Evolutionary conservation across 1,140 invertebrate species (phyloP), one percentile per base, ranked within the genome.

Genomic region (Diorhabda carinulata): DNA sequence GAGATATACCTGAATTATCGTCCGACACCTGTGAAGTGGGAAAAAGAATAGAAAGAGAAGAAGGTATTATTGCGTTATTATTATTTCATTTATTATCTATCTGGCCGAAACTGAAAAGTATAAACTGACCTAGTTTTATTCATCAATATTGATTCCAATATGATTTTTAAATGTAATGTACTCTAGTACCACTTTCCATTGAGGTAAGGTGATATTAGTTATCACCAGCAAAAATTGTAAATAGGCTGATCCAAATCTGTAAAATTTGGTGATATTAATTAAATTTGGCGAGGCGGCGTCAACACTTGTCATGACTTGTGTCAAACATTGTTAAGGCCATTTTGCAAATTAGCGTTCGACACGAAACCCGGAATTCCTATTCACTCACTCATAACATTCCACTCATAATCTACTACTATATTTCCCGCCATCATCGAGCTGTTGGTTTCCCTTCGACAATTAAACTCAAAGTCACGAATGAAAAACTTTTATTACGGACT

Each of bases 301-400:
- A 58, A 70, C 71, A 72, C 69, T 73, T 73, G 69, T 70, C 71
- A 73, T 70, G 71, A 69, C 57, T 66, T 61, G 56, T 73, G 69
- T 70, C 71, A 73, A 73, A 73, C 69, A 65, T 43, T 65, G 64
- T 57, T 57, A 56, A 57, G 64, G 47, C 56, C 52, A 45, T 65
- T 65, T 65, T 57, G 10, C 64, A 57, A 65, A 65, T 57, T 65
- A 65, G 64, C 52, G 56, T 57, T 65, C 8, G 64, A 57, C 64
- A 57, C 64, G 47, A 42, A 56, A 41, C 56, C 8, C 25, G 52
- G 52, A 65, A 65, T 65, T 57, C 64, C 64, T 65, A 65, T 65
- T 65, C 64, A 56, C 40, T 65, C 41, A 43, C 7, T 62, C 43
- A 62, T 62, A 43, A 62, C 61, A 62, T 62, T 62, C 61, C 61